Conservation (phyloP, 1,140 invertebrate genomes). For the Drosophila carrolli region DNA sequence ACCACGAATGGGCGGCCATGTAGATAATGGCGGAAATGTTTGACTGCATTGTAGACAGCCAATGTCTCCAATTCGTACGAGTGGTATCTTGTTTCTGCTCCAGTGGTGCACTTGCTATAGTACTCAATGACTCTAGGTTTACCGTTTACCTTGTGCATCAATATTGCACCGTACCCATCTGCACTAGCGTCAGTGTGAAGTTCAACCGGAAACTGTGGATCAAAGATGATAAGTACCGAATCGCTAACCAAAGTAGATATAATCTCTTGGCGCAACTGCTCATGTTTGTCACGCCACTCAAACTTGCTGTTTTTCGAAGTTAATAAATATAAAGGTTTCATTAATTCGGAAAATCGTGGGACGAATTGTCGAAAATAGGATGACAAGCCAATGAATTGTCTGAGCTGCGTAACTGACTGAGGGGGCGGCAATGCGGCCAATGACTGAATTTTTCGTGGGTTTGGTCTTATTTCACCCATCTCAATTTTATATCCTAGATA, state of each 20-base stretch:
- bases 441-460: background rate
- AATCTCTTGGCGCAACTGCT: constrained; percentile 2
- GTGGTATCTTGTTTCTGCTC: too few relatives aligned
- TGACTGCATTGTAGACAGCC: too few relatives aligned
- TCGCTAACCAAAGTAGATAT: background rate
- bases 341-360: background rate
- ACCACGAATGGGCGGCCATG: too few relatives aligned
- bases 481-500: constrained; percentile 52
- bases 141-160: too few relatives aligned
- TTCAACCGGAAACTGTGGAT: too few relatives aligned
- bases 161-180: too few relatives aligned
- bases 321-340: background rate
- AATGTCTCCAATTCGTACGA: too few relatives aligned
- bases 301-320: constrained; percentile 2
- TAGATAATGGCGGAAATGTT: too few relatives aligned
- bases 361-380: constrained; percentile 1
- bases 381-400: background rate
- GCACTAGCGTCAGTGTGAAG: too few relatives aligned
- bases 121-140: too few relatives aligned
- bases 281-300: background rate
- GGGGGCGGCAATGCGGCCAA: background rate
- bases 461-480: constrained; percentile 3
- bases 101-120: too few relatives aligned
- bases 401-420: background rate
- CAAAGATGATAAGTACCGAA: background rate